Conservation (phyloP, 2,113 vertebrate species). For the Aleadryas rufinucha region DNA sequence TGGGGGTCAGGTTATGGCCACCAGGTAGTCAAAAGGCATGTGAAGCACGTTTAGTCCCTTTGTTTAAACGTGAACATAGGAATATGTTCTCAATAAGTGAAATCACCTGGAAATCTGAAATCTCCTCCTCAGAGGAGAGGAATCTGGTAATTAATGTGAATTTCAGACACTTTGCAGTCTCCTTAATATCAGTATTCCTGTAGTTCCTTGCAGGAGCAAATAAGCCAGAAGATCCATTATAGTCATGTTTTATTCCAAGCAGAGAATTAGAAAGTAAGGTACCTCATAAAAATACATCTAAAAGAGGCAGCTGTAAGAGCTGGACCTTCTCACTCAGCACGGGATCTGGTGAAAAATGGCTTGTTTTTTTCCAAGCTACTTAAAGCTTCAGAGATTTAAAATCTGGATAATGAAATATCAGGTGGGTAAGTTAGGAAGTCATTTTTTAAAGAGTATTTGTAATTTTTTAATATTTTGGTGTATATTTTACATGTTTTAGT, state of each 20-base stretch:
- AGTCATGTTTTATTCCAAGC: not conserved
- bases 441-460: not conserved
- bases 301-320: not conserved
- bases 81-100: not conserved
- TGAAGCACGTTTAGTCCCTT: not conserved
- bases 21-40: not conserved
- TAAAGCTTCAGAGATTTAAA: not conserved
- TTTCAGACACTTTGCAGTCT: not conserved
- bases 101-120: not conserved
- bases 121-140: not conserved
- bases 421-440: not conserved
- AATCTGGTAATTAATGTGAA: not conserved
- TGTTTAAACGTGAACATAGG: not conserved
- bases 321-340: not conserved
- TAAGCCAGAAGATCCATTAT: not conserved
- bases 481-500: not conserved
- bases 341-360: not conserved
- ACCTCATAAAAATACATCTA: not conserved
- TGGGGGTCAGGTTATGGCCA: not conserved
- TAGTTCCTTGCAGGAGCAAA: not conserved
- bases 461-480: not conserved
- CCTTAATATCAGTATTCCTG: not conserved
- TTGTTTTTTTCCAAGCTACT: not conserved
- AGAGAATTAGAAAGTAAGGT: not conserved
- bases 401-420: not conserved